These are phyloP conservation scores for Dipus sagitta DNA, from an alignment of 2,797 vertebrate species.

Conservation along the genomic window DNA sequence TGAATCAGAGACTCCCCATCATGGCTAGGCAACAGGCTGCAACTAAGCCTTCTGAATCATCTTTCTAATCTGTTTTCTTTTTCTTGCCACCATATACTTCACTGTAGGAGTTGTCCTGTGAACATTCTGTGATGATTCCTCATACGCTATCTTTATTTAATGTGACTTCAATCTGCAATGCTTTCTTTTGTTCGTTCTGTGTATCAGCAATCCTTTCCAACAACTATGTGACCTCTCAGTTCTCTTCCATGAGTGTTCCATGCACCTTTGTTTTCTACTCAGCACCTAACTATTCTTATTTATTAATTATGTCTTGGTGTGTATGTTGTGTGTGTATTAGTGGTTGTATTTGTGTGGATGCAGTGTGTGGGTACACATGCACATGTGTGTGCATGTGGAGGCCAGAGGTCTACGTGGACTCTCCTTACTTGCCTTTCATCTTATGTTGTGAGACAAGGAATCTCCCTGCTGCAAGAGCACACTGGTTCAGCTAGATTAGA, in stretches of 20 bases:
- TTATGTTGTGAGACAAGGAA: too few relatives aligned
- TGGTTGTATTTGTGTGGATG: too few relatives aligned
- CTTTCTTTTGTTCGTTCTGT: slow-evolving; percentile 1
- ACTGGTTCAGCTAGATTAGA: too few relatives aligned
- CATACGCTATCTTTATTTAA: not conserved
- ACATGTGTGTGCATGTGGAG: too few relatives aligned
- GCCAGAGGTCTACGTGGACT: too few relatives aligned
- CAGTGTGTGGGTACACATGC: too few relatives aligned
- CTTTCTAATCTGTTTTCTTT: not conserved
- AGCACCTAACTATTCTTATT: too few relatives aligned
- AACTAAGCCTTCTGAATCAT: not conserved
- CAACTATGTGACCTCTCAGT: not conserved
- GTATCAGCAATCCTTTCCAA: not conserved
- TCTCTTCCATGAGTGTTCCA: not conserved
- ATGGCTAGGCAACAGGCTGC: not conserved
- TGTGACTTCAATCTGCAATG: not conserved
- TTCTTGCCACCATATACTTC: not conserved
- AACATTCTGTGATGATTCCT: not conserved
- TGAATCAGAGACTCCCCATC: not conserved
- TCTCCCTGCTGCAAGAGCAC: too few relatives aligned
- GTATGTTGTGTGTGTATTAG: too few relatives aligned
- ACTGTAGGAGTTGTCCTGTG: not conserved
- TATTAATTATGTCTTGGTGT: too few relatives aligned
- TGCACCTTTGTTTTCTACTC: not conserved
- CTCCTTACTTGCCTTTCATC: too few relatives aligned